phyloP scores from a whole-genome alignment of 1,140 invertebrate genomes.

The Zaprionus kolodkinae region DNA sequence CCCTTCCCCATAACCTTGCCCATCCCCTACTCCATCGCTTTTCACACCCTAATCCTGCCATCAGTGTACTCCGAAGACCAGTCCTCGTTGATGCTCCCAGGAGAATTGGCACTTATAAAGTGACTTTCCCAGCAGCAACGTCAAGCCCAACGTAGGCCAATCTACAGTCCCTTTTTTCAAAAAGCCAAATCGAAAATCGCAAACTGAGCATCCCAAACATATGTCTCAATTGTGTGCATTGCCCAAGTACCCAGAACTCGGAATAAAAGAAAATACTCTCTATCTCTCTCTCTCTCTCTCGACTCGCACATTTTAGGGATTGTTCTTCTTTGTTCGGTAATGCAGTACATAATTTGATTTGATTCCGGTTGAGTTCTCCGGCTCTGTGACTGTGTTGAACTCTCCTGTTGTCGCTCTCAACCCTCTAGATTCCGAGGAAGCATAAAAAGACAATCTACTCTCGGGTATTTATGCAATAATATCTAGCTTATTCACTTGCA shows the following conservation, averaged over 20 bases:
- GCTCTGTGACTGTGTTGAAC: constrained; percentile 2
- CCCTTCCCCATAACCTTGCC: too few species aligned
- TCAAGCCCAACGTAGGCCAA: constrained; percentile 55
- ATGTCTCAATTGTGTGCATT: constrained; percentile 79
- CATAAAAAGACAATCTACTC: not conserved
- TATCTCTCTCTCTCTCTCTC: constrained; percentile 14
- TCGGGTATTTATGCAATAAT: not conserved
- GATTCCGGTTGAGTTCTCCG: constrained; percentile 55
- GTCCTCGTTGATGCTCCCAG: constrained; percentile 43
- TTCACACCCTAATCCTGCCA: not conserved
- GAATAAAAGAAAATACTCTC: constrained; percentile 1
- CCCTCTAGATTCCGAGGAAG: constrained; percentile 2
- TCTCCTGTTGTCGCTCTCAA: constrained; percentile 15
- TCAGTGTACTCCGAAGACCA: constrained; percentile 10
- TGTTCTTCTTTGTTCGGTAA: constrained; percentile 37
- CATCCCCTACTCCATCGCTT: not conserved
- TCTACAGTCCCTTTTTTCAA: constrained; percentile 18
- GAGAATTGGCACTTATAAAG: constrained; percentile 73
- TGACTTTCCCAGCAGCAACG: constrained; percentile 70
- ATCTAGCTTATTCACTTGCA: not conserved
- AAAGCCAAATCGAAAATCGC: constrained; percentile 49
- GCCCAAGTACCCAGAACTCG: constrained; percentile 45
- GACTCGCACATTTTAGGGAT: constrained; percentile 29
- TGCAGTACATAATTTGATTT: constrained; percentile 60
- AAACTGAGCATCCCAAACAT: constrained; percentile 63